Conservation (phyloP, 2,797 vertebrate genomes). For the Psittacula echo region DNA sequence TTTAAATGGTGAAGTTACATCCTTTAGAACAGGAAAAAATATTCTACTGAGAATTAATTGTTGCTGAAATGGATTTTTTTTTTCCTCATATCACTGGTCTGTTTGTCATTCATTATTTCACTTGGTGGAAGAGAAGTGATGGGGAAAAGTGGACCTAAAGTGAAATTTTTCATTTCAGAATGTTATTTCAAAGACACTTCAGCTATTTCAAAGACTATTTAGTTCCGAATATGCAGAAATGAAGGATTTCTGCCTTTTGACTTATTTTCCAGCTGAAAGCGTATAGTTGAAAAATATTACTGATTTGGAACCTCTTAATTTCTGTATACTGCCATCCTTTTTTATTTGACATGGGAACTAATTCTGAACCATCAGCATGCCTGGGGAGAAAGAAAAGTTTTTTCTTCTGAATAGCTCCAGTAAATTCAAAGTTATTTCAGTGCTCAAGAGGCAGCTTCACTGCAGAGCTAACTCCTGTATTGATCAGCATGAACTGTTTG, state of each 20-base stretch:
- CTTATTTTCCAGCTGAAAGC: background rate
- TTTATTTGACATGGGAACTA: background rate
- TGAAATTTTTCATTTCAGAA: background rate
- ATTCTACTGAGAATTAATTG: background rate
- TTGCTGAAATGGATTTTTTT: background rate
- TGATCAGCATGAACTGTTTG: background rate
- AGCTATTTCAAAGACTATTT: background rate
- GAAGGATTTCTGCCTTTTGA: background rate
- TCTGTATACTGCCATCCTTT: background rate
- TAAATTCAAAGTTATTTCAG: background rate
- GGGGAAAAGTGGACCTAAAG: background rate
- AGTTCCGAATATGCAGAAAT: background rate
- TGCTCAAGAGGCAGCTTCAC: background rate
- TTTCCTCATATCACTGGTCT: background rate
- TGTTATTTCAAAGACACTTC: background rate
- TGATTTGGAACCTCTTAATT: background rate
- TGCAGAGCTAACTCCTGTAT: background rate
- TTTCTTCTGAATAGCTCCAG: background rate
- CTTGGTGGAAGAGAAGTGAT: background rate
- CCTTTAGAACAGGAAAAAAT: background rate
- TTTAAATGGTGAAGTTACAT: background rate
- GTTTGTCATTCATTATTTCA: background rate
- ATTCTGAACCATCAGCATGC: background rate
- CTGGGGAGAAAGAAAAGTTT: background rate
- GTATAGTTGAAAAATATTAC: background rate